phyloP scores from a whole-genome alignment of 2,888 invertebrate genomes.

The Idaea aversata region DNA sequence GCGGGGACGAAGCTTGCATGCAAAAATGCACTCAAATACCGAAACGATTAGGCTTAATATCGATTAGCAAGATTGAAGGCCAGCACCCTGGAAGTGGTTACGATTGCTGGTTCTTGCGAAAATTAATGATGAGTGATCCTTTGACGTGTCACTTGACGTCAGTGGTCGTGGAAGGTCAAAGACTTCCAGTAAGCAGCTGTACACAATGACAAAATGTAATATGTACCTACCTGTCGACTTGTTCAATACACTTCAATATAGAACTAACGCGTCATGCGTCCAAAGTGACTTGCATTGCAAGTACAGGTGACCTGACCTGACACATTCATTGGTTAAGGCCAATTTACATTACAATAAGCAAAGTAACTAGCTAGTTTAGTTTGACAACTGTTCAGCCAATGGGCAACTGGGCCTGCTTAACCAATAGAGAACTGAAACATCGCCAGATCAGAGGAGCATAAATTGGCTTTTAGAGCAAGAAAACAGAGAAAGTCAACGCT shows the following conservation, averaged over 20 bases:
- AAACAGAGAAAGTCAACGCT: too few species aligned
- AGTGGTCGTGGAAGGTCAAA: constrained; percentile 33
- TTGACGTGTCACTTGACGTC: constrained; percentile 26
- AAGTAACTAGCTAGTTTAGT: too few species aligned
- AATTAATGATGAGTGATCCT: constrained; percentile 29
- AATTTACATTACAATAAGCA: too few species aligned
- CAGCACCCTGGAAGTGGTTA: constrained; percentile 19
- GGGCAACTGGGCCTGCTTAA: too few species aligned
- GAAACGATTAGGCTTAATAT: constrained; percentile 30
- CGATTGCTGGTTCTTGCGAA: constrained; percentile 42
- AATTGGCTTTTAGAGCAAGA: too few species aligned
- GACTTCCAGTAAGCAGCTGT: background rate
- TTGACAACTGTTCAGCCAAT: too few species aligned
- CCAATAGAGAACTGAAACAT: too few species aligned
- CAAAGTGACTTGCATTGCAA: too few species aligned
- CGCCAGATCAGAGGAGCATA: too few species aligned
- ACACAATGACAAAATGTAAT: background rate
- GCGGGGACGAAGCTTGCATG: constrained; percentile 43
- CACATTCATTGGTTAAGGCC: too few species aligned
- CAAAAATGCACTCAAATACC: constrained; percentile 29
- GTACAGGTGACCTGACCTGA: too few species aligned
- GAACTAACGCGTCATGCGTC: background rate
- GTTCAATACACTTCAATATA: background rate
- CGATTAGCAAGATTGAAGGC: constrained; percentile 37
- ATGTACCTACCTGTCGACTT: background rate